These are phyloP conservation scores for Archivesica marissinica DNA, from an alignment of 1,140 invertebrate genomes.

Conservation along the genomic window DNA sequence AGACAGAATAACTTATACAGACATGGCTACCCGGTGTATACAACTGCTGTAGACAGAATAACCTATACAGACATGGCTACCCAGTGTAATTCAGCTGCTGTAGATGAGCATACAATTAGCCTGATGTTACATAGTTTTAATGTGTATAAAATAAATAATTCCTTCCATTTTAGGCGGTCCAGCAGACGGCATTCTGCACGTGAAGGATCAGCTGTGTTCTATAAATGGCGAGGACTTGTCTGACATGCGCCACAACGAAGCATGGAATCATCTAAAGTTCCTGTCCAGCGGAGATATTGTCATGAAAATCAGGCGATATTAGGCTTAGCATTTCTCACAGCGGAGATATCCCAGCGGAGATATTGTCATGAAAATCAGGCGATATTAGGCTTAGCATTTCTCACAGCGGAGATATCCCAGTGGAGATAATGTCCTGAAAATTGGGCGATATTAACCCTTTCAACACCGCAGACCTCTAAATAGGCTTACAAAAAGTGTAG, in stretches of 20 bases:
- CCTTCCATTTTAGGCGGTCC: constrained; percentile 89
- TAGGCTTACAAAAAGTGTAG: too few relatives aligned
- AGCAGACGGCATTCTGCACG: constrained; percentile 92
- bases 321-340: too few relatives aligned
- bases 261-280: constrained; percentile 96
- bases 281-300: constrained; percentile 89
- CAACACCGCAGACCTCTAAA: too few relatives aligned
- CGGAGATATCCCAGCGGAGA: constrained; percentile 91
- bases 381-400: too few relatives aligned
- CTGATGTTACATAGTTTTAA: neutral
- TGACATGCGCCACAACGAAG: constrained; percentile 94
- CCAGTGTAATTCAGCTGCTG: too few relatives aligned
- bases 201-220: constrained; percentile 93
- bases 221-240: constrained; percentile 92
- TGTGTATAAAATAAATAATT: neutral
- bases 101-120: too few relatives aligned
- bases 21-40: too few relatives aligned
- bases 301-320: constrained; percentile 68
- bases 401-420: too few relatives aligned
- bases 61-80: too few relatives aligned
- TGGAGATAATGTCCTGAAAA: constrained; percentile 84
- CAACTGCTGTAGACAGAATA: too few relatives aligned
- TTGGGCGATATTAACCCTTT: constrained; percentile 66
- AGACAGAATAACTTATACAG: too few relatives aligned
- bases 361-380: constrained; percentile 71